Evolutionary conservation across 2,113 vertebrate genomes (phyloP), one percentile per base, ranked within the genome.

Genomic region (Calcarius ornatus): DNA sequence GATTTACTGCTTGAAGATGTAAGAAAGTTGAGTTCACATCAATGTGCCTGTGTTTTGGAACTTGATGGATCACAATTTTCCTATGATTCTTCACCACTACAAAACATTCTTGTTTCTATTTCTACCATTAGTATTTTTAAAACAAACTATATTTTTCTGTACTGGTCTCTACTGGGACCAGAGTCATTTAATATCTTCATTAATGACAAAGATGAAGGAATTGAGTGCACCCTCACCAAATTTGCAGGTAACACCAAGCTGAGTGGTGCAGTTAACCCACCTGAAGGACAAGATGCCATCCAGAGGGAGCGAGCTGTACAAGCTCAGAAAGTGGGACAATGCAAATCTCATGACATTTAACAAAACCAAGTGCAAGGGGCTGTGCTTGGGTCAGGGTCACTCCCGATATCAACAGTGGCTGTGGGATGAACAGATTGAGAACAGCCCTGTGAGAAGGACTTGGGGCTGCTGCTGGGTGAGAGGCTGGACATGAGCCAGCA

Each of bases 221-320:
- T 21, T 51, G 24, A 53, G 20, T 25, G 18, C 15, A 66, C 10
- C 12, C 22, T 33, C 28, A 51, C 33, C 9, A 66, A 66, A 48
- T 75, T 5, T 38, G 86, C 28, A 38, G 69, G 30, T 22, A 13
- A 30, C 38, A 81, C 13, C 33, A 38, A 38, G 28, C 3, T 38
- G 43, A 60, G 33, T 3, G 3, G 27, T 33, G 14, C 14, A 33
- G 19, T 8, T 66, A 35, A 43, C 22, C 4, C 9, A 59, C 23
- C 6, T n/a, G 60, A 66, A 66, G 37, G 28, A 33, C 0, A 0
- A 21, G 4, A 38, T 25, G 15, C 8, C 23, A 51, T 45, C 28
- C 43, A 66, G 33, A 51, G 28, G 15, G 20, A 66, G 8, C 10
- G 20, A 66, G 8, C 10, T 38, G 10, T 20, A 66, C 12, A 51